Percentiles rank a stretch among this genome's conserved stretches.
These are phyloP conservation scores for Ctenomys sociabilis DNA, from an alignment of 2,113 vertebrate species.

Conservation along the genomic window DNA sequence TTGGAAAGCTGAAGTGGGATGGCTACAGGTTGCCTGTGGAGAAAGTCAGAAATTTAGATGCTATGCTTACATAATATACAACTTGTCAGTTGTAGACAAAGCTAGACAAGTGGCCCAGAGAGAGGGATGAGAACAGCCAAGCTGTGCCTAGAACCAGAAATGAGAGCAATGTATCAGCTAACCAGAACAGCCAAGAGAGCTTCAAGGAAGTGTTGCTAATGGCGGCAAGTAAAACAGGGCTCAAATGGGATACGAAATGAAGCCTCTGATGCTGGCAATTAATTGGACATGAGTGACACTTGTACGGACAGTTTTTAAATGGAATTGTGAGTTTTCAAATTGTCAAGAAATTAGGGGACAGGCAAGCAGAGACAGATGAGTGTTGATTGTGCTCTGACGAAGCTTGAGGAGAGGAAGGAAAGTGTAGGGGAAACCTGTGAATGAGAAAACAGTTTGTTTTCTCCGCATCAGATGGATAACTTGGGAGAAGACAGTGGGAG, in stretches of 20 bases:
- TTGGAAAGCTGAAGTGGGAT: neutral
- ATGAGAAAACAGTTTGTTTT: neutral
- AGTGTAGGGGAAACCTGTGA: neutral
- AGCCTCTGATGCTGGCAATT: neutral
- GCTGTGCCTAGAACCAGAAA: slow-evolving; percentile 17
- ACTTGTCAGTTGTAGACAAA: neutral
- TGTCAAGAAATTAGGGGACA: slow-evolving; percentile 27
- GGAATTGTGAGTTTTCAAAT: slow-evolving; percentile 31
- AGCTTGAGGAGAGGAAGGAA: neutral
- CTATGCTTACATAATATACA: neutral
- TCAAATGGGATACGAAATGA: slow-evolving; percentile 39
- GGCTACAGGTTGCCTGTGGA: neutral
- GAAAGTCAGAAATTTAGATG: slow-evolving; percentile 15
- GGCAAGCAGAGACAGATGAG: neutral
- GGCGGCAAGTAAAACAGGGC: slow-evolving; percentile 20
- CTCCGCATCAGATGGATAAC: neutral
- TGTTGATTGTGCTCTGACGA: slow-evolving; percentile 37
- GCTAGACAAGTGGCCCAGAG: neutral
- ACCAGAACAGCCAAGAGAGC: neutral
- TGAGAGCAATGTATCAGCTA: neutral
- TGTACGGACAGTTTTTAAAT: slow-evolving; percentile 34
- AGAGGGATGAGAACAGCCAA: neutral
- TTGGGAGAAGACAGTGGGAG: neutral
- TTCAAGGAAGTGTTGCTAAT: neutral
- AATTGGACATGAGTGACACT: slow-evolving; percentile 39